These are phyloP conservation scores for Odontamblyopus lacepedii DNA, from an alignment of 2,797 vertebrate genomes.

Conservation along the genomic window DNA sequence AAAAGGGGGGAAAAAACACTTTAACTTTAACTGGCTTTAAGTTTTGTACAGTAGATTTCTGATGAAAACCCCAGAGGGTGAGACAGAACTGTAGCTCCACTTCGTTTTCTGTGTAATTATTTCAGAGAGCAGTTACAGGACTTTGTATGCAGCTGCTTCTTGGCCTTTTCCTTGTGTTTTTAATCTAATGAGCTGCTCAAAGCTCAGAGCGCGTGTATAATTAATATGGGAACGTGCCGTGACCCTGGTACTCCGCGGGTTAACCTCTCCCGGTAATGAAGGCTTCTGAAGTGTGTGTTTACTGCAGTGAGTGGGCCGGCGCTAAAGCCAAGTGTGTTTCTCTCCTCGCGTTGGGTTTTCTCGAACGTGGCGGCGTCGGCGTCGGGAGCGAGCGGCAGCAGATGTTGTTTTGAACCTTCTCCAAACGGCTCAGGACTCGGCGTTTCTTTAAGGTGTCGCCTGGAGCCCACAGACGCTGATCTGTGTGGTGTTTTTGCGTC, in stretches of 20 bases:
- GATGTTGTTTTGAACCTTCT: neutral
- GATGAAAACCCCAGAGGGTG: no score
- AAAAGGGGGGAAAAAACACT: no score
- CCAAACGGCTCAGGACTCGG: neutral
- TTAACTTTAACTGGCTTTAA: no score
- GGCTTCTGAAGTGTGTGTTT: neutral
- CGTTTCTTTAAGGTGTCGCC: neutral
- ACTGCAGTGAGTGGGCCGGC: neutral
- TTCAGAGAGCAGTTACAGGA: no score
- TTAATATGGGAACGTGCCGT: neutral
- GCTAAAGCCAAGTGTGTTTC: no score
- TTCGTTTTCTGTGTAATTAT: neutral
- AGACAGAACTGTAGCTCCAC: neutral
- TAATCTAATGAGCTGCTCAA: neutral
- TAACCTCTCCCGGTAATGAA: neutral
- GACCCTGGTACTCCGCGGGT: neutral
- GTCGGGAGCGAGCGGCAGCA: neutral
- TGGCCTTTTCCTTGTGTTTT: neutral
- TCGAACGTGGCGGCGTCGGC: neutral
- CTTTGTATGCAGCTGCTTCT: neutral
- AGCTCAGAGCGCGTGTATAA: neutral
- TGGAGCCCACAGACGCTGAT: neutral
- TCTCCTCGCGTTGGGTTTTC: no score
- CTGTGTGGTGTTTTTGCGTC: no score
- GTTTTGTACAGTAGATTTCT: no score